Conservation (phyloP, 2,888 invertebrate genomes). For the Willowsia nigromaculata region DNA sequence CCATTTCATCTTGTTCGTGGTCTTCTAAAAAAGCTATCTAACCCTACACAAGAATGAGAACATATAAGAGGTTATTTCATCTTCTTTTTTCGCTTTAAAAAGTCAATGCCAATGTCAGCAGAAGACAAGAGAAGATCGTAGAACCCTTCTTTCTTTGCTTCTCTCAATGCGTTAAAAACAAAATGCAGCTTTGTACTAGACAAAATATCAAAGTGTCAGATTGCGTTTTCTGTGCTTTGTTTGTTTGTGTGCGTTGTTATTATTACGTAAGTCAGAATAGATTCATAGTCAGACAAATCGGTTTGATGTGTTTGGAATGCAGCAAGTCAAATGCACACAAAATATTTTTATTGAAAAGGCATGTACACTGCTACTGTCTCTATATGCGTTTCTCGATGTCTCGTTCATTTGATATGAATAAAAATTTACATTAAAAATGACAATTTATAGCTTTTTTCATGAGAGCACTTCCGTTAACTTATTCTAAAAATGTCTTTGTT, state of each 20-base stretch:
- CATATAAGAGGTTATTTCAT: slow-evolving; percentile 5
- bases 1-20: slow-evolving; percentile 60
- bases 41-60: too few relatives aligned
- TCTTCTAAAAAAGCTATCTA: slow-evolving; percentile 6
- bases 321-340: neutral
- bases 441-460: too few relatives aligned
- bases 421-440: too few relatives aligned
- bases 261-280: neutral
- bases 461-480: too few relatives aligned
- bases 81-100: slow-evolving; percentile 19
- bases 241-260: neutral
- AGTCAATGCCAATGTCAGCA: slow-evolving; percentile 65
- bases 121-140: neutral
- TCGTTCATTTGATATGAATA: too few relatives aligned
- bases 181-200: neutral
- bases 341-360: neutral
- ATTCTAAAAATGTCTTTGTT: too few relatives aligned
- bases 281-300: neutral
- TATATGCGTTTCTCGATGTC: neutral
- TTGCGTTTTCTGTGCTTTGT: neutral
- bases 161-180: neutral
- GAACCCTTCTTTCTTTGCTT: neutral
- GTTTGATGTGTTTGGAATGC: slow-evolving; percentile 31
- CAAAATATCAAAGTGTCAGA: neutral
- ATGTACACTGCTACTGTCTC: neutral